Conservation (phyloP, 2,113 vertebrate species). For the Tupaia tana region DNA sequence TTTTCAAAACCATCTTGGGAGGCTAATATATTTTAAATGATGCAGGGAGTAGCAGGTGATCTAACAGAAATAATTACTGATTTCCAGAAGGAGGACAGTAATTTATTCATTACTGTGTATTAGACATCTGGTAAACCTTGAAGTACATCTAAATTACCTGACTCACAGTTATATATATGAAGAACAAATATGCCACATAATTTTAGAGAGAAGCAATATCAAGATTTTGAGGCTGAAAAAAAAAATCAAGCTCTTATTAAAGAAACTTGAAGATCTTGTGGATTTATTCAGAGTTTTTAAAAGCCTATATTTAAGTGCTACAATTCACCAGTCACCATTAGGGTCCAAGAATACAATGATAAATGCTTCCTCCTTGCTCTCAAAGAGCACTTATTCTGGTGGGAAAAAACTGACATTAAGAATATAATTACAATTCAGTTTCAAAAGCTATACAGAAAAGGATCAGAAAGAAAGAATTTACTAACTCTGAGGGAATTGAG, state of each 20-base stretch:
- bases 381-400: constrained; percentile 44
- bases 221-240: constrained; percentile 3
- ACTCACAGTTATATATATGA: not conserved
- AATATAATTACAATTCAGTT: constrained; percentile 57
- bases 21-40: not conserved
- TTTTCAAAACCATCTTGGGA: not conserved
- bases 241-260: not conserved
- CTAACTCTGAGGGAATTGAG: not conserved
- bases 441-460: constrained; percentile 1
- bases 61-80: not conserved
- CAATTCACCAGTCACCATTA: not conserved
- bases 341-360: not conserved
- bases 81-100: not conserved
- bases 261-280: not conserved
- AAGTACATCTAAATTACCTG: not conserved
- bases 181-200: not conserved
- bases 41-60: not conserved
- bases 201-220: not conserved
- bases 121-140: not conserved
- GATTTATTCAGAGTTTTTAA: constrained; percentile 27
- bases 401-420: constrained; percentile 57
- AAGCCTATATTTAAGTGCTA: not conserved
- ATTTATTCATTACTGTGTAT: not conserved
- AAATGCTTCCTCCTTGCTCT: constrained; percentile 30
- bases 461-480: constrained; percentile 31